phyloP scores from a whole-genome alignment of 2,888 invertebrate species.

The Exephanes ischioxanthus region DNA sequence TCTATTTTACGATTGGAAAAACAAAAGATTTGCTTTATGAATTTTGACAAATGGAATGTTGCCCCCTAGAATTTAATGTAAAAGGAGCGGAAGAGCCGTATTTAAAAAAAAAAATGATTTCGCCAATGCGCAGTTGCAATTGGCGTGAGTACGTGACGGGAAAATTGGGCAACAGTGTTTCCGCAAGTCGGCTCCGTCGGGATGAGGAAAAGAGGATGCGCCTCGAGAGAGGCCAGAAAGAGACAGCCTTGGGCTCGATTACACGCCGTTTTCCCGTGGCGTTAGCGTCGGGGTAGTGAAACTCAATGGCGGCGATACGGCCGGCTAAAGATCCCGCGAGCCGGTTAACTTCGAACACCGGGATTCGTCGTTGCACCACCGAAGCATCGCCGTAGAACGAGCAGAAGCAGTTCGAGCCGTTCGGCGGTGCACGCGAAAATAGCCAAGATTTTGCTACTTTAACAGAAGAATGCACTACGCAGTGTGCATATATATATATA shows the following conservation, averaged over 20 bases:
- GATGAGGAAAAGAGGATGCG: conserved; percentile 9
- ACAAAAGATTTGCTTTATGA: not conserved
- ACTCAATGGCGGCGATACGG: conserved; percentile 61
- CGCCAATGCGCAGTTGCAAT: conserved; percentile 32
- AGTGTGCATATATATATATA: not conserved
- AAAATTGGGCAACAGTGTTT: conserved; percentile 52
- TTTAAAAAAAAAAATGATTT: not conserved
- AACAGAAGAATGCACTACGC: conserved; percentile 21
- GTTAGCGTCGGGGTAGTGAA: conserved; percentile 42
- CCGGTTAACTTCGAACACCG: conserved; percentile 45
- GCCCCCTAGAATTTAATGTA: not conserved
- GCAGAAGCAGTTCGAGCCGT: conserved; percentile 22
- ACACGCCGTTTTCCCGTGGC: conserved; percentile 55
- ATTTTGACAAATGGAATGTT: not conserved
- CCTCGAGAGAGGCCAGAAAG: conserved; percentile 42
- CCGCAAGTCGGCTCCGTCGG: conserved; percentile 1
- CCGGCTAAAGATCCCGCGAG: conserved; percentile 33
- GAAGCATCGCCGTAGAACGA: conserved; percentile 2
- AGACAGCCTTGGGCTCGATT: conserved; percentile 61
- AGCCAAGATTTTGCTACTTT: conserved; percentile 5
- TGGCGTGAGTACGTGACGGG: conserved; percentile 46
- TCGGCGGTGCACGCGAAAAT: conserved; percentile 31
- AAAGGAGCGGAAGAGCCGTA: not conserved
- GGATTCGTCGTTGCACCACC: conserved; percentile 34
- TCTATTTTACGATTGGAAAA: not conserved